These are phyloP conservation scores for Malacoraja senta DNA, from an alignment of 2,797 vertebrate species.

Conservation along the genomic window DNA sequence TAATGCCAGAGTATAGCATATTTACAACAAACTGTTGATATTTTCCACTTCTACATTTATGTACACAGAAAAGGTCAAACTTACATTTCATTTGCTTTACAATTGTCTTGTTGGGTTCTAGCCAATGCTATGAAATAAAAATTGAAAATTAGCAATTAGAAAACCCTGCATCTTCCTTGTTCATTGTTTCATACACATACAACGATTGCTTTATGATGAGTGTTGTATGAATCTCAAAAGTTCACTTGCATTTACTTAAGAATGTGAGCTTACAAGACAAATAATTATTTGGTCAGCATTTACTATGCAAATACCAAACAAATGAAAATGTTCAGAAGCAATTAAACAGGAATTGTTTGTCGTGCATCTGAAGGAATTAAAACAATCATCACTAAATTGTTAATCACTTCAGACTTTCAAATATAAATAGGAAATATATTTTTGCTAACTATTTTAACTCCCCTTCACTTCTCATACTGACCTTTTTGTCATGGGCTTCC, in stretches of 20 bases:
- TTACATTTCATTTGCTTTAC: constrained; percentile 98
- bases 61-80: constrained; percentile 50
- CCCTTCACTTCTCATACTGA: too few relatives aligned
- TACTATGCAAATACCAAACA: background rate
- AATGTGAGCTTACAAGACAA: constrained; percentile 8
- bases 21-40: background rate
- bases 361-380: background rate
- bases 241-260: background rate
- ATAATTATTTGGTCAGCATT: constrained; percentile 9
- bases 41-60: background rate
- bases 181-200: background rate
- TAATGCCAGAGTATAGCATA: background rate
- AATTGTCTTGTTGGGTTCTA: constrained; percentile 89
- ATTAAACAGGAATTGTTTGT: background rate
- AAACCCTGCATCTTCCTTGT: background rate
- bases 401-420: background rate
- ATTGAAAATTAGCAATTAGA: constrained; percentile 39
- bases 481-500: too few relatives aligned
- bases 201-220: background rate
- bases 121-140: constrained; percentile 78
- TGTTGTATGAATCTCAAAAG: background rate
- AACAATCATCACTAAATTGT: background rate
- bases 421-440: background rate
- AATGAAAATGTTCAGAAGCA: background rate
- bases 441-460: too few relatives aligned